phyloP scores from a whole-genome alignment of 2,797 vertebrate species.

The Psittacula derbiana region DNA sequence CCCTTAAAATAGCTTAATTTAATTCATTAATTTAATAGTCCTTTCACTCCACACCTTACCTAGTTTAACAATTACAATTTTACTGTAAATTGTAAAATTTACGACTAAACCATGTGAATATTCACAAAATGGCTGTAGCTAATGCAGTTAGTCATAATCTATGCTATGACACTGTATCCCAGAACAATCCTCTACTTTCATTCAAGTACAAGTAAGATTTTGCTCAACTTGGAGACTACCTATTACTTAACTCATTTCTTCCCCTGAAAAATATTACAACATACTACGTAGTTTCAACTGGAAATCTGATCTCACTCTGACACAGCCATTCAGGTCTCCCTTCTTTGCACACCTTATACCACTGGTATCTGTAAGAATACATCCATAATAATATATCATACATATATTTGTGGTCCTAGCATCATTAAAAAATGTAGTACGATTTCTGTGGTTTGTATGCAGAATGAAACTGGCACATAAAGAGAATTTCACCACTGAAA shows the following conservation, averaged over 20 bases:
- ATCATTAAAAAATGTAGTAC: background rate
- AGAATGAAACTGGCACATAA: background rate
- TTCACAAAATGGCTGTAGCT: background rate
- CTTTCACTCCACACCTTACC: background rate
- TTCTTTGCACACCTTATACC: background rate
- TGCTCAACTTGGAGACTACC: background rate
- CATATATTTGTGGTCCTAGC: background rate
- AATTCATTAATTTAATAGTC: background rate
- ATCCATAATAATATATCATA: background rate
- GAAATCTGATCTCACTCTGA: background rate
- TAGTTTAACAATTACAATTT: background rate
- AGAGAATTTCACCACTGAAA: background rate
- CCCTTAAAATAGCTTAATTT: background rate
- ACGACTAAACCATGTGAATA: background rate
- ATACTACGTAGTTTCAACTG: accelerated
- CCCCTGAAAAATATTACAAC: background rate
- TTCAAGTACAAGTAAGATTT: background rate
- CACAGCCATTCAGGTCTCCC: background rate
- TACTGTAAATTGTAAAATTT: background rate
- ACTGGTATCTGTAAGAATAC: background rate
- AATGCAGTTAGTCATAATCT: background rate
- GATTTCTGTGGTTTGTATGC: background rate
- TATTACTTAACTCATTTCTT: background rate
- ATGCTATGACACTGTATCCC: background rate
- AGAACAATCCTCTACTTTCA: background rate